phyloP scores from a whole-genome alignment of 2,113 vertebrate genomes.

The Trichomycterus rosablanca region DNA sequence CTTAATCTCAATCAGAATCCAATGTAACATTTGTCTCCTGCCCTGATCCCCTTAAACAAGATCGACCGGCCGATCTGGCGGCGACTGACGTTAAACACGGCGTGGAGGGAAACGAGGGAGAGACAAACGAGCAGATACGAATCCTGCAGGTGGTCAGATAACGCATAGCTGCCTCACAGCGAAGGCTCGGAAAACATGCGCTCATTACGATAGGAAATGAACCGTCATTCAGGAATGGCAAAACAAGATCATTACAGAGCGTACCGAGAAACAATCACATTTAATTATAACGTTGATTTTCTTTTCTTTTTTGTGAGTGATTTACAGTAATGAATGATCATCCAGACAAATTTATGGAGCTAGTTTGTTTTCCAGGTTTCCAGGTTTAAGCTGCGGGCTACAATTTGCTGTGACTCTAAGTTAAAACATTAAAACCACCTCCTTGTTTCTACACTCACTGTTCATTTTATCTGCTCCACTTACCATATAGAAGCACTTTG shows the following conservation, averaged over 20 bases:
- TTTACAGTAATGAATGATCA: not conserved
- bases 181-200: conserved; percentile 31
- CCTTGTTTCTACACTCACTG: no score
- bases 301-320: conserved; percentile 9
- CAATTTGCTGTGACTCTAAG: no score
- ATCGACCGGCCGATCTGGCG: not conserved
- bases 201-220: conserved; percentile 45
- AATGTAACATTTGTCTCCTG: not conserved
- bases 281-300: conserved; percentile 36
- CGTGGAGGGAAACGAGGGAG: conserved; percentile 4
- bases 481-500: no score
- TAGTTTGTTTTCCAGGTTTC: not conserved
- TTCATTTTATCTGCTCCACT: no score
- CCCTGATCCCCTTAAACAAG: not conserved
- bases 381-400: no score
- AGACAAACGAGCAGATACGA: conserved; percentile 28
- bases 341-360: not conserved
- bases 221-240: conserved; percentile 28
- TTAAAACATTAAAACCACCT: no score
- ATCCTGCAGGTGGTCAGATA: conserved; percentile 33
- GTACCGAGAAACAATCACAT: conserved; percentile 33
- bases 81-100: conserved; percentile 20
- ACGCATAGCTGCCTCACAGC: conserved; percentile 12
- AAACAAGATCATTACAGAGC: conserved; percentile 36
- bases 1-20: no score